phyloP scores from a whole-genome alignment of 2,888 invertebrate species.

The Lasioglossum malachurum region DNA sequence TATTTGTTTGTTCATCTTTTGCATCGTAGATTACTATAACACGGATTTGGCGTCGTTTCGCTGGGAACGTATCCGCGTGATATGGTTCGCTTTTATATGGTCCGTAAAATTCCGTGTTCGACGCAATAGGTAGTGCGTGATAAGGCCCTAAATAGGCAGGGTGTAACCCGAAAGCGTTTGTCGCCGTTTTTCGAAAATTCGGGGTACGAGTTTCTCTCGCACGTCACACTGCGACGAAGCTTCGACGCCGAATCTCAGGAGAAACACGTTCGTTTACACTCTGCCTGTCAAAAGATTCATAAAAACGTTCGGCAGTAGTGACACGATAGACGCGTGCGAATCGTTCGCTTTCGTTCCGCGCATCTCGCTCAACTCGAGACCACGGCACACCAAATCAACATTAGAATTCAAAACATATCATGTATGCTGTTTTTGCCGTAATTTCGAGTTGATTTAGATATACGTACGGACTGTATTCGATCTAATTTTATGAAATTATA shows the following conservation, averaged over 20 bases:
- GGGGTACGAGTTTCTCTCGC: neutral
- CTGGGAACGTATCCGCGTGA: slow-evolving; percentile 64
- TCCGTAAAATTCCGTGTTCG: slow-evolving; percentile 62
- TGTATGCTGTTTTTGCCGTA: neutral
- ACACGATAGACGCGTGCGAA: slow-evolving; percentile 47
- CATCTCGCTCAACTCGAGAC: neutral
- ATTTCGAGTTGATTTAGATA: neutral
- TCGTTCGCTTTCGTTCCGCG: slow-evolving; percentile 12
- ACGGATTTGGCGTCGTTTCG: slow-evolving; percentile 63
- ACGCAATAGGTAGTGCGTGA: slow-evolving; percentile 64
- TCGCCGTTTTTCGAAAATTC: neutral
- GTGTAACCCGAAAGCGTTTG: neutral
- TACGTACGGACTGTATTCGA: neutral
- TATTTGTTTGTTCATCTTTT: neutral
- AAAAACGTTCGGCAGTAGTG: slow-evolving; percentile 66
- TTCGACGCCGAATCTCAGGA: neutral
- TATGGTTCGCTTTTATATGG: slow-evolving; percentile 70
- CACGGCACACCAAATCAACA: neutral
- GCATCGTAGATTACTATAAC: slow-evolving; percentile 35
- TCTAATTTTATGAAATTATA: neutral
- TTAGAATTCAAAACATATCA: neutral
- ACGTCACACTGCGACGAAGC: neutral
- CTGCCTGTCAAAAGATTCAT: slow-evolving; percentile 57
- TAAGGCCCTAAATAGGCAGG: slow-evolving; percentile 67
- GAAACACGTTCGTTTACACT: neutral